Evolutionary conservation across 2,888 invertebrate species (phyloP).

Genomic region (Vannuccia rotundouncinata): DNA sequence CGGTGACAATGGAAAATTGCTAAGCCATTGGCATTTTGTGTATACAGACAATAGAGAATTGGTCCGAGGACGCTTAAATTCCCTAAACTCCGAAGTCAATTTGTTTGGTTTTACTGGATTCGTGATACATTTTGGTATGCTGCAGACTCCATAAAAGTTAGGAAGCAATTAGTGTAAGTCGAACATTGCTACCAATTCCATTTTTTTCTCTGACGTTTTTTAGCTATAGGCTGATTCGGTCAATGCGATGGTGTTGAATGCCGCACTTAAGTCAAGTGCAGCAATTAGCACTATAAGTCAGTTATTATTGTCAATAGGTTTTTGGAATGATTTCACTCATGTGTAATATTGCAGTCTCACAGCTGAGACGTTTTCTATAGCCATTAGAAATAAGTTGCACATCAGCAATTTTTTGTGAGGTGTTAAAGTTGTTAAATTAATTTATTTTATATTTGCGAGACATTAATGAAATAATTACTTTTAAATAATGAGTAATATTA

Average conservation of each 20-base stretch:
- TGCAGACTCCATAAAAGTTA: too few relatives aligned
- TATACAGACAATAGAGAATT: background rate
- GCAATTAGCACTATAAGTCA: background rate
- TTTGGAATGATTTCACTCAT: background rate
- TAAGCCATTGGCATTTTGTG: background rate
- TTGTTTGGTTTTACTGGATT: background rate
- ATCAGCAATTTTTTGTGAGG: background rate
- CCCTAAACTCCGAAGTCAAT: background rate
- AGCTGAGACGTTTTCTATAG: background rate
- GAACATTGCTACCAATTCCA: too few relatives aligned
- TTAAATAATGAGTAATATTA: background rate
- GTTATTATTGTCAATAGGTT: background rate
- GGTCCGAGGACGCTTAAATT: background rate
- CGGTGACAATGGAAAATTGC: background rate
- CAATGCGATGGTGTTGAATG: too few relatives aligned
- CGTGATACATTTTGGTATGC: background rate
- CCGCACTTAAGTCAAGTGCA: background rate
- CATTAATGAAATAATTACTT: background rate
- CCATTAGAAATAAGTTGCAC: background rate
- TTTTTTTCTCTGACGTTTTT: too few relatives aligned
- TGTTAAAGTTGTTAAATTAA: background rate
- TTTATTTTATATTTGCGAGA: background rate
- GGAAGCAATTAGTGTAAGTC: too few relatives aligned
- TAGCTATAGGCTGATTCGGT: too few relatives aligned
- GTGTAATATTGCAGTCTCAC: background rate